phyloP scores from a whole-genome alignment of 1,140 invertebrate species.

The Drosophila jambulina region DNA sequence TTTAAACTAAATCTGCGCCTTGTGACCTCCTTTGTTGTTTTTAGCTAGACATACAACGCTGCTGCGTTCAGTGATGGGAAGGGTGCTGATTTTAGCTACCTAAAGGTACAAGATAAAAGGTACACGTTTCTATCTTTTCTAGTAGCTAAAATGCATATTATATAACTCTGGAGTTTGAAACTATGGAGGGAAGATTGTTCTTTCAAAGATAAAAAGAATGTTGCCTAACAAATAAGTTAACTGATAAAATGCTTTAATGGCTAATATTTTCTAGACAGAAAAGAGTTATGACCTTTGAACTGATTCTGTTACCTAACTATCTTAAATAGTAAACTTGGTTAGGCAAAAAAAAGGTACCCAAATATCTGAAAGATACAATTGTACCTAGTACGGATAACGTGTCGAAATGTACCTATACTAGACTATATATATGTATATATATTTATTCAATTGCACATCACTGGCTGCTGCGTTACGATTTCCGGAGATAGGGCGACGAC shows the following conservation, averaged over 20 bases:
- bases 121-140: neutral
- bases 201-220: too few species aligned
- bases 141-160: neutral
- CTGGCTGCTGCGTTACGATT: neutral
- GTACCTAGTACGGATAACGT: neutral
- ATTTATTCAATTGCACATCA: neutral
- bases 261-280: neutral
- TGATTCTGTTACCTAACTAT: neutral
- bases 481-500: constrained; percentile 1
- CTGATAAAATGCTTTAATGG: too few species aligned
- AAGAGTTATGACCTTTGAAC: neutral
- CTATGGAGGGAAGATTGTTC: too few species aligned
- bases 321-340: neutral
- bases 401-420: neutral
- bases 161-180: neutral
- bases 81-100: constrained; percentile 1
- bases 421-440: neutral
- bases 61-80: constrained; percentile 19
- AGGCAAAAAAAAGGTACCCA: too few species aligned
- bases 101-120: neutral
- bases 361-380: neutral
- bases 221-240: neutral
- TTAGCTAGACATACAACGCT: neutral
- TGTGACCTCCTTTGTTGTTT: constrained; percentile 48
- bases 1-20: constrained; percentile 73